Evolutionary conservation across 1,140 invertebrate species (phyloP), one percentile per base, ranked within the genome.

Genomic region (Orius insidiosus): DNA sequence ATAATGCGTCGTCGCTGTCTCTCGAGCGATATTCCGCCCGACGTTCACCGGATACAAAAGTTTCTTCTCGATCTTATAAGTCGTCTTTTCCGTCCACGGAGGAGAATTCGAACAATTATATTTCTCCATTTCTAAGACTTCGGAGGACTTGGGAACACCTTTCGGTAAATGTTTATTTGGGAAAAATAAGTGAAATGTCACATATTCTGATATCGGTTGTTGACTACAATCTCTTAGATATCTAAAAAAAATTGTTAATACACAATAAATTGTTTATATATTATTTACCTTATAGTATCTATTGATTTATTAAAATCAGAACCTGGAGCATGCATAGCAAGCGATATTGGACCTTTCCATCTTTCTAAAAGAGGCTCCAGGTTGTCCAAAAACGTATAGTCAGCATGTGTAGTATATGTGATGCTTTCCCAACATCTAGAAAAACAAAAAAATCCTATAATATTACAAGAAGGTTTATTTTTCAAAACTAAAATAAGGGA

Each of bases 381-480:
- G 64, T 94, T 92, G 59, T 90, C 84, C 53, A 93, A 69, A 64
- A 89, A 90, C 43, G 86, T 87, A 59, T 78, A 88, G 56, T 88
- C 85, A 2, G 82, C 85, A 60, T 93, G 88, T 6, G 88, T 93
- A 1, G 87, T 90, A 57, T 90, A 89, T 0, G 89, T 94, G 32
- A 94, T 72, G 48, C 74, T 79, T 61, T 88, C 84, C 62, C 85
- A 80, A 59, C 85, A 89, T 16, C 67, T 49, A n/a, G n/a, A n/a
- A n/a, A n/a, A n/a, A n/a, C n/a, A n/a, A 14, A 1, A 46, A 24
- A 2, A 30, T 2, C 33, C 11, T 16, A 33, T 3, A 40, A 15
- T 5, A 5, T 6, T 40, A 18, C 5, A n/a, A 40, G 13, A 37
- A 37, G n/a, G 15, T 33, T 33, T 33, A 6, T 33, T n/a, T n/a